Percentiles rank a stretch among this genome's conserved stretches.
Evolutionary conservation across 2,797 vertebrate genomes (phyloP).

Genomic region (Myiotriccus ornatus): DNA sequence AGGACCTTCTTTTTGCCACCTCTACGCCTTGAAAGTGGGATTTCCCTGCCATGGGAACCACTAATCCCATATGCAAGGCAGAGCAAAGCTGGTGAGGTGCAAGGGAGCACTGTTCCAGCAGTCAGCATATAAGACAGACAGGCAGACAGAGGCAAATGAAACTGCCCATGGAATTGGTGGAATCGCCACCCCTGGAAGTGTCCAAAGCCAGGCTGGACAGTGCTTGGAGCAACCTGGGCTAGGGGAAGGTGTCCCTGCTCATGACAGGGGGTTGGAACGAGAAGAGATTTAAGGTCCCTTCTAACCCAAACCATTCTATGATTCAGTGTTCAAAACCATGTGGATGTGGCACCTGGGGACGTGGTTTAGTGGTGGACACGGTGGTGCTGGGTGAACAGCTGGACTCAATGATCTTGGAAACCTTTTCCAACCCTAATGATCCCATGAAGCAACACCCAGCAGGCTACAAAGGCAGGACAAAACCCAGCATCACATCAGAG

Average conservation of each 20-base stretch:
- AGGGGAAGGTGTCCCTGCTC: not conserved
- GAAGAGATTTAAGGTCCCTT: not conserved
- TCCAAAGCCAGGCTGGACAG: no score
- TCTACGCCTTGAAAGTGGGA: not conserved
- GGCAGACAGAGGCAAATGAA: not conserved
- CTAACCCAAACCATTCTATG: not conserved
- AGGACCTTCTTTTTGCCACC: not conserved
- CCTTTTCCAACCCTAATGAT: not conserved
- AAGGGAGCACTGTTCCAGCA: not conserved
- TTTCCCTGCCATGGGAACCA: not conserved
- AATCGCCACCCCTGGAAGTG: not conserved
- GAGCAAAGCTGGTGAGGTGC: not conserved
- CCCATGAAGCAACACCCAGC: fast-evolving
- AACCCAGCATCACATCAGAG: not conserved
- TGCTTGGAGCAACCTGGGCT: not conserved
- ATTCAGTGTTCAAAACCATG: fast-evolving
- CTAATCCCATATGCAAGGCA: not conserved
- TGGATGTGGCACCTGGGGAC: not conserved
- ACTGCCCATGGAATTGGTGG: not conserved
- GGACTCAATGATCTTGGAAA: not conserved
- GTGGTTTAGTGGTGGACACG: not conserved
- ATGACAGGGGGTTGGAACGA: not conserved
- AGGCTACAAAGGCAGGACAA: not conserved
- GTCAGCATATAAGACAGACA: not conserved
- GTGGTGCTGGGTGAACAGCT: not conserved